A percentile compares a stretch with the other conserved stretches of the same genome.
Evolutionary conservation across 2,888 invertebrate genomes (phyloP).

Genomic region (Ornithoptera alexandrae): DNA sequence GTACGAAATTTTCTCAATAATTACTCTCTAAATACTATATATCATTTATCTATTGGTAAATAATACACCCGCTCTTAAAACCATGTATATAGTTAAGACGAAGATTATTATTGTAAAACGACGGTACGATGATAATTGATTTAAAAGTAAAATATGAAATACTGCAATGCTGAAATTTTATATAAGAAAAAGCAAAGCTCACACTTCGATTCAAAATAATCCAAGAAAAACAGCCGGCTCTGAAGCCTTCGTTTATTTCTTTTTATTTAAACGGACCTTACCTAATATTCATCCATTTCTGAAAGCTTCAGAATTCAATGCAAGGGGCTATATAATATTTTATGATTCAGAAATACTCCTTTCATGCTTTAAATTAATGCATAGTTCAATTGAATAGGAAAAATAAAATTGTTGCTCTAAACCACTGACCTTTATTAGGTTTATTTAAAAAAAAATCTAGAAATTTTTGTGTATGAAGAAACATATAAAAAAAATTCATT

Average conservation of each 20-base stretch:
- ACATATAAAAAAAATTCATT: no score
- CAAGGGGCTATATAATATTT: neutral
- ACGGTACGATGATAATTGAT: neutral
- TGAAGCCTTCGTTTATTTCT: slow-evolving; percentile 7
- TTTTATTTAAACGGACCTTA: slow-evolving; percentile 16
- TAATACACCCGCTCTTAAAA: no score
- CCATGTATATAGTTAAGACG: no score
- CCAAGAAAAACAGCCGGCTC: slow-evolving; percentile 29
- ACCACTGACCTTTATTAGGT: no score
- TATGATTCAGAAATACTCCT: neutral
- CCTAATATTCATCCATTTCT: slow-evolving; percentile 20
- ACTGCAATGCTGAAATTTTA: slow-evolving; percentile 37
- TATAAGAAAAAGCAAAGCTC: slow-evolving; percentile 32
- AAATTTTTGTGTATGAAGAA: no score
- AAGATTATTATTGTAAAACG: neutral
- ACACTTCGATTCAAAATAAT: slow-evolving; percentile 36
- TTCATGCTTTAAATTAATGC: neutral
- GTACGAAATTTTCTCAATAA: no score
- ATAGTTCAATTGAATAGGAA: neutral
- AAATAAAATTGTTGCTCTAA: neutral
- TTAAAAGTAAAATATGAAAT: slow-evolving; percentile 22
- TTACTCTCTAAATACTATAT: no score
- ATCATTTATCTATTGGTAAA: no score
- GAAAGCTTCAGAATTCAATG: slow-evolving; percentile 10
- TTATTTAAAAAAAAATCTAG: no score